phyloP scores from a whole-genome alignment of 1,140 invertebrate genomes.

The Bathynomus jamesi region DNA sequence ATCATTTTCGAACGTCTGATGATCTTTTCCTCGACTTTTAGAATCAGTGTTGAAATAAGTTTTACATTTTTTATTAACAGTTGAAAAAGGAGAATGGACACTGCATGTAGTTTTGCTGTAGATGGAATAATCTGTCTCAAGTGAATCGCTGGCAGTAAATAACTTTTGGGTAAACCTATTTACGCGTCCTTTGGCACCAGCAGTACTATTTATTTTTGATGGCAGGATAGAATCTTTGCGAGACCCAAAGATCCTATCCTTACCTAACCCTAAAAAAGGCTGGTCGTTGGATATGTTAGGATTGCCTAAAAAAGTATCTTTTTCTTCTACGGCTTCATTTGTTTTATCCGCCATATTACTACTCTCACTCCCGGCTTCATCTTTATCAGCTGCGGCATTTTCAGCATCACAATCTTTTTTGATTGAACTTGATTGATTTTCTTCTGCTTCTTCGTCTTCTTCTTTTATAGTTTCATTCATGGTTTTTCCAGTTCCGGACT shows the following conservation, averaged over 20 bases:
- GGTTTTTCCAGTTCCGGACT: not conserved
- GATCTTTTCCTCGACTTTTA: no score
- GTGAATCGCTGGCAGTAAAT: no score
- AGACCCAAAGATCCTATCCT: constrained; percentile 28
- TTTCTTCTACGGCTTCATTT: not conserved
- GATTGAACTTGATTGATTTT: not conserved
- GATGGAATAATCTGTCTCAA: no score
- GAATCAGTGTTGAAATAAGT: no score
- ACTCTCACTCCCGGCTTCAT: no score
- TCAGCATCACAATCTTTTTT: not conserved
- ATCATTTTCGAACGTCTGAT: no score
- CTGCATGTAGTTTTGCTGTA: no score
- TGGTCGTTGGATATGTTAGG: constrained; percentile 8
- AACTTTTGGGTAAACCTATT: no score
- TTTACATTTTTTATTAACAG: no score
- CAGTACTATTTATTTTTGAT: no score
- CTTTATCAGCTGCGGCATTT: not conserved
- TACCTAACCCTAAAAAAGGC: constrained; percentile 39
- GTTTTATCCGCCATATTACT: not conserved
- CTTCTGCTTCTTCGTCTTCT: not conserved
- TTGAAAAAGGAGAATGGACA: no score
- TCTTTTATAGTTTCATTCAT: not conserved
- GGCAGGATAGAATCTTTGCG: constrained; percentile 29
- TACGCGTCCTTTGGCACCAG: no score
- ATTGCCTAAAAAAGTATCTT: not conserved